These are phyloP conservation scores for Sarotherodon lohbergeri DNA, from an alignment of 2,113 vertebrate genomes.

Conservation along the genomic window DNA sequence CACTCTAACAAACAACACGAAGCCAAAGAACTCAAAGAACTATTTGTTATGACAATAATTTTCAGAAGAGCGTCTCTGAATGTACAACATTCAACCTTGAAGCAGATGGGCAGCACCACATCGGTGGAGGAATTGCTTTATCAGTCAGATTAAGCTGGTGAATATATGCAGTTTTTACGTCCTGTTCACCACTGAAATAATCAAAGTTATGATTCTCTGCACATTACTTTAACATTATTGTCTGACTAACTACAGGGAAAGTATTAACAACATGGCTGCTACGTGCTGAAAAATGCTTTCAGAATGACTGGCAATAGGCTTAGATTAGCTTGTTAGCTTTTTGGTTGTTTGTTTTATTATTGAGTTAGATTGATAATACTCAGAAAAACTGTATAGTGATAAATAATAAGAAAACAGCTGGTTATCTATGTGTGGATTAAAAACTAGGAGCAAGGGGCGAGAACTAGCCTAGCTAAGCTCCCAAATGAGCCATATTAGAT, in stretches of 20 bases:
- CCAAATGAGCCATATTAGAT: background rate
- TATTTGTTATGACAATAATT: background rate
- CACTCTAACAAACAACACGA: background rate
- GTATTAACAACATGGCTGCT: background rate
- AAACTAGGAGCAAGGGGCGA: background rate
- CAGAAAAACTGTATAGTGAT: background rate
- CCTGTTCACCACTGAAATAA: background rate
- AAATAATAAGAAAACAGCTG: background rate
- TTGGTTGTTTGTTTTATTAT: background rate
- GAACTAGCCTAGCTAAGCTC: background rate
- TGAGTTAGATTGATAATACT: background rate
- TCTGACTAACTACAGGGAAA: background rate
- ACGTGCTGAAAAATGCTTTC: background rate
- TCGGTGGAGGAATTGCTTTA: background rate
- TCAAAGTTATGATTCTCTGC: background rate
- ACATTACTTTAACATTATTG: background rate
- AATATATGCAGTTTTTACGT: background rate
- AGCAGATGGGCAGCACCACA: background rate
- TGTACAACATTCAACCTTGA: background rate
- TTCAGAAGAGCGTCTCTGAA: background rate
- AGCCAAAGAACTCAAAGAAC: background rate
- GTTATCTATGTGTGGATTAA: background rate
- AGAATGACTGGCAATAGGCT: background rate
- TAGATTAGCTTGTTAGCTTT: background rate
- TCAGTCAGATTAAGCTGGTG: background rate